Base-by-base conservation (phyloP, 2,113 vertebrate species). In the Colius striatus region DNA sequence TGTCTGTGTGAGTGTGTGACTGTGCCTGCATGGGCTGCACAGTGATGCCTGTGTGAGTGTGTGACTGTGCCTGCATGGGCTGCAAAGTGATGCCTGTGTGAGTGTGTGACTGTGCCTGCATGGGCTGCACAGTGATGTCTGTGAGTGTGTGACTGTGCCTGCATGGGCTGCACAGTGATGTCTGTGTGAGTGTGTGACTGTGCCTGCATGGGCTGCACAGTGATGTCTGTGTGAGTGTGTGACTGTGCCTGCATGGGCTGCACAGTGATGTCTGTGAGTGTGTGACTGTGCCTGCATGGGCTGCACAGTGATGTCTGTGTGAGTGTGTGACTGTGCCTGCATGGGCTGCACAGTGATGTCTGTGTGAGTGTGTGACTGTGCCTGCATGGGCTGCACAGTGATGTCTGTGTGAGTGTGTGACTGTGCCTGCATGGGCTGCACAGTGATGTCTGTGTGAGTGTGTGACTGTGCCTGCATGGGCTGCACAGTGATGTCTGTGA, bases 71-170 rank as follows among this genome's bases (percentile, higher is more conserved):
- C 38, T 41, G 38, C 38, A 41, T 41, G 18, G 57, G 36, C 36
- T n/a, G 54, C 36, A 5, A 6, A 1, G 10, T 9, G 17, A 57
- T 34, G 29, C 25, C 58, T 0, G 0, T 41, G n/a, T n/a, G n/a
- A n/a, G n/a, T n/a, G 38, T 10, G 38, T 41, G 38, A 9, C 38
- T 41, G 38, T 41, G 38, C 38, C 38, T 41, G 38, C 38, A 41
- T 41, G 38, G 62, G 27, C 41, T 80, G 65, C 55, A 54, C 80
- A 22, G 38, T 1, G 5, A 73, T 34, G 29, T 21, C 58, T 0
- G 0, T 41, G 38, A n/a, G n/a, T n/a, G n/a, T 10, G 38, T 41
- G 38, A 41, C 38, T 41, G 38, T 41, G 38, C 38, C 38, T 41
- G 38, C 38, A 41, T 41, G 38, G 38, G 38, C 9, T 41, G 38